phyloP scores from a whole-genome alignment of 2,888 invertebrate genomes.

The Crocallis elinguaria region DNA sequence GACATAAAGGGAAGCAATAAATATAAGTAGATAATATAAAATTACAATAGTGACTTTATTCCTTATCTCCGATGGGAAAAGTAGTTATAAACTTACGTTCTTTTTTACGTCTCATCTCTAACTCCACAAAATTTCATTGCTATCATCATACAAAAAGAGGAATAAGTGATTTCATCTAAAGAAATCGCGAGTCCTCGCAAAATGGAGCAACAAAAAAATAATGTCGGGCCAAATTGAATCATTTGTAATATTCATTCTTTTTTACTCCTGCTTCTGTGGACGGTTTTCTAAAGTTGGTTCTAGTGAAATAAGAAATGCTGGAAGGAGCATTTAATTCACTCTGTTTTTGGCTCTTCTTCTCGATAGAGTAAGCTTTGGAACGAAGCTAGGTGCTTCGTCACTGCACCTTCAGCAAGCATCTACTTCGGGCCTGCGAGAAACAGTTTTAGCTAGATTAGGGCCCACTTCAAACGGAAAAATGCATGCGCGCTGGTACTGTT shows the following conservation, averaged over 20 bases:
- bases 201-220: slow-evolving; percentile 69
- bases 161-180: slow-evolving; percentile 67
- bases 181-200: slow-evolving; percentile 59
- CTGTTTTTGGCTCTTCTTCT: too few species aligned
- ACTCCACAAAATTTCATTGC: slow-evolving; percentile 55
- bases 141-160: slow-evolving; percentile 58
- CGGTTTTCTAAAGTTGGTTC: slow-evolving; percentile 50
- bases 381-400: too few species aligned
- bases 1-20: too few species aligned
- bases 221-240: slow-evolving; percentile 76
- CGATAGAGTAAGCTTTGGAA: too few species aligned
- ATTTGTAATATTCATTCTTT: slow-evolving; percentile 78
- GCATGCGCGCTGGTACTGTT: too few species aligned
- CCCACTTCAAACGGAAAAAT: too few species aligned
- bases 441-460: too few species aligned
- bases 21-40: too few species aligned
- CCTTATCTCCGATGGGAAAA: not conserved
- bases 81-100: slow-evolving; percentile 15
- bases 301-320: slow-evolving; percentile 35
- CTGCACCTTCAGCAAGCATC: too few species aligned
- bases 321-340: slow-evolving; percentile 30
- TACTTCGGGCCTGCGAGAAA: too few species aligned
- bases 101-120: slow-evolving; percentile 19
- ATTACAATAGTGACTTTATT: slow-evolving; percentile 7
- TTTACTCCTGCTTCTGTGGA: slow-evolving; percentile 65